Base-by-base conservation (phyloP, 2,797 vertebrate species). In the Mormyrops attenuatus region DNA sequence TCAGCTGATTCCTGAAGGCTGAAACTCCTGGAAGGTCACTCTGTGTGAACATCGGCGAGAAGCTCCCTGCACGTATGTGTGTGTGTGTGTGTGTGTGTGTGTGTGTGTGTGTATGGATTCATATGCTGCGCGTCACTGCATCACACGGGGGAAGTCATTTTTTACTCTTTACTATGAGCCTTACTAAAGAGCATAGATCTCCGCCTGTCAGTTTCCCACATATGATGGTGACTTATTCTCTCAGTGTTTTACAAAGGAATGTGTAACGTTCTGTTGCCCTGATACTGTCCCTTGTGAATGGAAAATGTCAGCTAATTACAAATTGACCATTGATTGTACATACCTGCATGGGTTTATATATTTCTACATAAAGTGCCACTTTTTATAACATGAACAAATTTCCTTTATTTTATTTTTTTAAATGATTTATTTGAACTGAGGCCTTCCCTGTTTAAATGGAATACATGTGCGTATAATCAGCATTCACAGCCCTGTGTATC, bases 281-380 rank as follows among this genome's bases (percentile, higher is more conserved):
- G 63, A 88, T 44, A 41, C 55, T 63, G 87, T 87, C n/a, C 26
- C 73, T 22, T 66, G 88, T 90, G 90, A 77, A 34, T 1, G 57
- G 82, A 30, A 77, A 87, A 88, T 77, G 89, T 57, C 90, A 90
- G 91, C 90, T 90, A 89, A 89, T 91, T 92, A 90, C 90, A 93
- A 88, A 90, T 89, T 91, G 38, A 90, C 89, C 77, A 88, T 87
- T 13, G 5, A 44, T 91, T 92, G 92, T 89, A 89, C 91, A 91
- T 92, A 90, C 88, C 87, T 91, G 93, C 93, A 93, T 93, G 93
- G 84, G 57, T 91, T 93, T 92, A 92, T 93, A 91, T 92, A 93
- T 92, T 93, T 93, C 90, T 92, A 93, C 82, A 89, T 73, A 57
- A 91, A 34, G 87, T 89, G 90, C 60, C 38, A 80, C 55, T 84